Conservation (phyloP, 1,140 invertebrate species). For the Drosophila sucinea region DNA sequence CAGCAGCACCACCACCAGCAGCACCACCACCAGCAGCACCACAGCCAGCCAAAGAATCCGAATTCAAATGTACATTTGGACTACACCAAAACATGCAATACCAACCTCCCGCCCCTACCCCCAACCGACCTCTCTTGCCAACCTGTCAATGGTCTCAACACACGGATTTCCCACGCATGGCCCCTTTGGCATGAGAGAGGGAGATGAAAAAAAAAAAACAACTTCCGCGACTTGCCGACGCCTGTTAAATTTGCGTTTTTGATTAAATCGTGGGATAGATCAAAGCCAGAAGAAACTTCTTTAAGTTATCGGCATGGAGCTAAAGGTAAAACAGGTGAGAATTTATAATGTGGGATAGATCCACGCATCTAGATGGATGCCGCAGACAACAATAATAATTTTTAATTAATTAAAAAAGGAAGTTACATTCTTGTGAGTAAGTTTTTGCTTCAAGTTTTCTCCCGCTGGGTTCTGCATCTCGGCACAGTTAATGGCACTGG, state of each 20-base stretch:
- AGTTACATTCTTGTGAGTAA: background rate
- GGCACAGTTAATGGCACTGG: constrained; percentile 84
- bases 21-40: constrained; percentile 9
- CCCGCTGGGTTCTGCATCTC: constrained; percentile 55
- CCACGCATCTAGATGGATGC: no score
- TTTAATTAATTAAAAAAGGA: constrained; percentile 19
- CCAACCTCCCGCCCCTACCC: background rate
- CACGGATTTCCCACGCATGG: constrained; percentile 74
- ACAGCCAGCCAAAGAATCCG: constrained; percentile 13
- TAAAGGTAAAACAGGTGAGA: constrained; percentile 33
- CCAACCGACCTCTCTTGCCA: background rate
- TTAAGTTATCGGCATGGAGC: constrained; percentile 43
- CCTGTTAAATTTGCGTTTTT: constrained; percentile 73
- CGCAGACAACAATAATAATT: background rate
- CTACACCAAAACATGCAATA: constrained; percentile 52
- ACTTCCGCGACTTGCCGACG: constrained; percentile 56
- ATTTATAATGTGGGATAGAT: constrained; percentile 51
- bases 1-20: constrained; percentile 8
- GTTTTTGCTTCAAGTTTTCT: background rate
- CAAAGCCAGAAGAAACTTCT: constrained; percentile 32
- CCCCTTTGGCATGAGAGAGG: constrained; percentile 40
- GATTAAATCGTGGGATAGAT: constrained; percentile 81
- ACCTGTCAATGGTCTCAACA: constrained; percentile 36
- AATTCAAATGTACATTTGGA: constrained; percentile 10
- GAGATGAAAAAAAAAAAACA: constrained; percentile 35